Evolutionary conservation across 2,113 vertebrate species (phyloP).

Genomic region (Esox niger): DNA sequence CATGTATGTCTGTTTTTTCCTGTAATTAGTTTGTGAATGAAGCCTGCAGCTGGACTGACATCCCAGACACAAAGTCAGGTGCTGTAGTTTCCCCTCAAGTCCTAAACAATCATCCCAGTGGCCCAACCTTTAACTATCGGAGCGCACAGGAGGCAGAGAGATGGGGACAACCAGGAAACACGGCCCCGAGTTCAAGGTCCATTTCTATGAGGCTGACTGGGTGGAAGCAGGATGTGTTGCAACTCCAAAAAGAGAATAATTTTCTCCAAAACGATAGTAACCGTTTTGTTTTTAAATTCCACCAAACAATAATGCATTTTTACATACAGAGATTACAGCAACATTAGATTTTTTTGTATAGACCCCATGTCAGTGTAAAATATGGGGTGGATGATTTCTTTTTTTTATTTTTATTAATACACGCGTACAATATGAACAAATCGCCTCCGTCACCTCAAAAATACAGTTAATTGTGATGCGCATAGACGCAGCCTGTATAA

Average conservation of each 20-base stretch:
- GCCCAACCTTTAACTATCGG: neutral
- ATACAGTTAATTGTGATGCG: neutral
- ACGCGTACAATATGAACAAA: too few relatives aligned
- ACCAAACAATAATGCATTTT: too few relatives aligned
- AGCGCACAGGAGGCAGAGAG: conserved; percentile 7
- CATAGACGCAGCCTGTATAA: conserved; percentile 32
- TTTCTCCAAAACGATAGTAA: neutral
- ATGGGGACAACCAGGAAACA: conserved; percentile 27
- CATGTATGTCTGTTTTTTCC: neutral
- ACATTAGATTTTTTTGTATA: too few relatives aligned
- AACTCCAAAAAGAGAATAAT: neutral
- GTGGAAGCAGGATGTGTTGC: neutral
- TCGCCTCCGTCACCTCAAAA: conserved; percentile 18
- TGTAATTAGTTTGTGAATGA: neutral
- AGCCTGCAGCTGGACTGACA: neutral
- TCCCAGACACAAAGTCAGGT: neutral
- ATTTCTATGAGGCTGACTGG: conserved; percentile 18
- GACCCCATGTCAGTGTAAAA: neutral
- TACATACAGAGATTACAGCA: too few relatives aligned
- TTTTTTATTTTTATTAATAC: too few relatives aligned
- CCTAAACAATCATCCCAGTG: neutral
- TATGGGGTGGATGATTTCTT: too few relatives aligned
- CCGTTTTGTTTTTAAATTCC: neutral
- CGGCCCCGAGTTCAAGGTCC: conserved; percentile 38
- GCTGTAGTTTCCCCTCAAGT: neutral